Evolutionary conservation across 2,888 invertebrate species (phyloP).

Genomic region (Calliphora vomitoria): DNA sequence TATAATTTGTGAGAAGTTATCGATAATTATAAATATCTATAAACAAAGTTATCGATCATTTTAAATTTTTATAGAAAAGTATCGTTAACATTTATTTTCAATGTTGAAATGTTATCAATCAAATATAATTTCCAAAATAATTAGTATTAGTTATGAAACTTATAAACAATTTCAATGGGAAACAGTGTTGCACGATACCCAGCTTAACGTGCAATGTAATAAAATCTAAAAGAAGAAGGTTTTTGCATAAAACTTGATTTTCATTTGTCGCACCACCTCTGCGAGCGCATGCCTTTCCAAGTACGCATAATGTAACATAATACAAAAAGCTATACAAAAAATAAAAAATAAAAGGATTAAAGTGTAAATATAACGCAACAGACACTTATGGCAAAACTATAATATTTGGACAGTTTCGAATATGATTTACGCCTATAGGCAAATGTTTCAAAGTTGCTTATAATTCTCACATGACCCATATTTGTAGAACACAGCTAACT

Average conservation of each 20-base stretch:
- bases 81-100: too few species aligned
- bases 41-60: too few species aligned
- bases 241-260: constrained; percentile 23
- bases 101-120: too few species aligned
- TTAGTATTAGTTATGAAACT: too few species aligned
- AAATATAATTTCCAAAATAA: too few species aligned
- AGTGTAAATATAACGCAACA: constrained; percentile 8
- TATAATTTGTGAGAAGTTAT: too few species aligned
- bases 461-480: constrained; percentile 51
- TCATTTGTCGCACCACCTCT: constrained; percentile 2
- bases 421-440: constrained; percentile 39
- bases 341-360: background rate
- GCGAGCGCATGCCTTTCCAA: background rate
- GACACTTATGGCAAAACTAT: background rate
- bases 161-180: background rate
- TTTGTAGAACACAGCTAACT: background rate
- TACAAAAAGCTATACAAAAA: background rate
- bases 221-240: constrained; percentile 5
- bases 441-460: background rate
- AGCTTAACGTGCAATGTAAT: background rate
- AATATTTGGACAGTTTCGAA: constrained; percentile 3
- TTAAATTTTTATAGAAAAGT: too few species aligned
- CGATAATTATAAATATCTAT: too few species aligned
- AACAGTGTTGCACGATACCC: background rate
- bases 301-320: constrained; percentile 1